Evolutionary conservation across 2,888 invertebrate species (phyloP), one percentile per base, ranked within the genome.

Genomic region (Allygus modestus): DNA sequence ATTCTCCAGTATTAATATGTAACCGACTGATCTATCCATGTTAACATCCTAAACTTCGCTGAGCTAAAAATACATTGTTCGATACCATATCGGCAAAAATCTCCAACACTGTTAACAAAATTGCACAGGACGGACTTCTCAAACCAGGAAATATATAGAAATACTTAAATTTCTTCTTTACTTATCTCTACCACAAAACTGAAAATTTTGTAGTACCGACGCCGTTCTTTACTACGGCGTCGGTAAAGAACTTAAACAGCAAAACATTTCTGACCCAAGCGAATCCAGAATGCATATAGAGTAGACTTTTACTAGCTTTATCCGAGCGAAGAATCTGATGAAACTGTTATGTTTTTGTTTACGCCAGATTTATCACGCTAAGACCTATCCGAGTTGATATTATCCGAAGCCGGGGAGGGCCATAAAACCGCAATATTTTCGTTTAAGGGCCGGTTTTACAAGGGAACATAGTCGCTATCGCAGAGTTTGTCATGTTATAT

Each of bases 301-400:
- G 58, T 23, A 58, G 23, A 58, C 15, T 65, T 65, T 65, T 65
- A 65, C 28, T 65, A 65, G 4, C 65, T 31, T 31, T 12, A 65
- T 65, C 65, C 28, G 65, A 17, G 28, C 65, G 28, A 28, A 65
- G 65, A 58, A 65, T 65, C 65, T 65, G 65, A 65, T 31, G 65
- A 65, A 65, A 65, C 28, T 65, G 65, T 65, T 65, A 65, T 65
- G 65, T 65, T 65, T 65, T 65, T 65, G 65, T 65, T 65, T 65
- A 65, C 65, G 15, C 65, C 1, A 11, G 31, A 65, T 65, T 31
- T 31, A 65, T 65, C 5, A 65, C 65, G 5, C 51, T 51, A 23
- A 12, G 58, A 20, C 58, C 58, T 51, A 58, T 31, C 65, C 5
- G 28, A 31, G 65, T 17, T 15, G 15, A 15, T 28, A 65, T 65